Conservation (phyloP, 2,113 vertebrate genomes). For the Alethe diademata region DNA sequence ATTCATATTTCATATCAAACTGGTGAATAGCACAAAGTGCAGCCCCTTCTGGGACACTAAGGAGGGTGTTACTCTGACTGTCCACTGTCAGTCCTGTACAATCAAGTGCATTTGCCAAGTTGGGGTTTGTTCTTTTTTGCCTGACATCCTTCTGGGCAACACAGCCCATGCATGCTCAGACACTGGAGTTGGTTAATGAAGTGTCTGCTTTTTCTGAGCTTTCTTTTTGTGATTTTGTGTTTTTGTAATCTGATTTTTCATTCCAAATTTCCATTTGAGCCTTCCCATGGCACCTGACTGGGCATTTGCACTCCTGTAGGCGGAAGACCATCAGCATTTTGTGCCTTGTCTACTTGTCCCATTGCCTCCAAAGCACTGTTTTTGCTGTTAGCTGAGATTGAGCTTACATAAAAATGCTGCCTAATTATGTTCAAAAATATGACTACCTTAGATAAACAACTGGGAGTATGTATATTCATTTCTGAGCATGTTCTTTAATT, state of each 20-base stretch:
- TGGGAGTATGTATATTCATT: neutral
- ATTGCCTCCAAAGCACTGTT: neutral
- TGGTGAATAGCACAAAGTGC: neutral
- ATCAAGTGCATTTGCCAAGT: neutral
- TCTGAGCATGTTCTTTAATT: neutral
- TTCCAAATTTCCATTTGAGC: neutral
- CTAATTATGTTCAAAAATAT: neutral
- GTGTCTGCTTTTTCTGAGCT: neutral
- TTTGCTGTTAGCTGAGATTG: neutral
- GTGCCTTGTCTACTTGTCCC: neutral
- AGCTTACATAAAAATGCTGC: neutral
- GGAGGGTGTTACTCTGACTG: neutral
- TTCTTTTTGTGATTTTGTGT: neutral
- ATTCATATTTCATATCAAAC: neutral
- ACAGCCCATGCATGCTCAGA: neutral
- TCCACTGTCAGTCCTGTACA: neutral
- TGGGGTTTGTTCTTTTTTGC: neutral
- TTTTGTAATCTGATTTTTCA: neutral
- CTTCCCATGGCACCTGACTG: neutral
- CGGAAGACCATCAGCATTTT: neutral
- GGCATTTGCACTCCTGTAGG: neutral
- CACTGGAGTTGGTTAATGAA: neutral
- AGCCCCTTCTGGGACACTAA: neutral
- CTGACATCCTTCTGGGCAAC: accelerated
- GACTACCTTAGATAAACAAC: neutral